Evolutionary conservation across 2,113 vertebrate species (phyloP), one percentile per base, ranked within the genome.

Genomic region (Epinephelus moara): DNA sequence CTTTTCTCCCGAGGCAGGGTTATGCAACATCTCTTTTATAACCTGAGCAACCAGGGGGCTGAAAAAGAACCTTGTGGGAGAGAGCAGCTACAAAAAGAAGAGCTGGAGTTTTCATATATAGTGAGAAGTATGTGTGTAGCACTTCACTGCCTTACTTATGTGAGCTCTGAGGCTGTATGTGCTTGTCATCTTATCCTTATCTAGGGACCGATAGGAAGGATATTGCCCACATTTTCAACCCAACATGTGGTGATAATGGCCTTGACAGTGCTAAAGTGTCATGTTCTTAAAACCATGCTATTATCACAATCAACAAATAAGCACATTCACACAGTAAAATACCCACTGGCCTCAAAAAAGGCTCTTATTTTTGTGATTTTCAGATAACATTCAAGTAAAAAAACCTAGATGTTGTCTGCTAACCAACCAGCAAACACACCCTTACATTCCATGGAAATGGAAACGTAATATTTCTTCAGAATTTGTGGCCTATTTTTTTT

Each of bases 11-110:
- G 68, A 85, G 84, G 81, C 79, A 42, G 18, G 49, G 88, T 93
- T 93, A 88, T 42, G 70, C 85, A 94, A 94, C 79, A 63, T 78
- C 37, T 87, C 71, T 93, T 91, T 93, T 79, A 88, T 91, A 89
- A 89, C 56, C 78, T 77, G 72, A 83, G 70, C 67, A 83, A 80
- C 75, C 25, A 27, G 55, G 69, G 70, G 62, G 77, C 55, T 82
- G 67, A 79, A 62, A 84, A 81, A 82, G 52, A 81, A 86, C 61
- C 68, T 33, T 67, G 85, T 86, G 88, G 81, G 86, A 81, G 88
- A 72, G 71, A 86, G 63, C 33, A 70, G 30, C 66, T 61, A 62
- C 63, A 60, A 78, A 77, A 80, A 55, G 27, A 75, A 37, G 23
- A 59, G 47, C 75, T 59, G 23, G 78, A 57, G 25, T 60, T 75